These are phyloP conservation scores for Palythoa caribaeorum DNA, from an alignment of 92 coral and sea anemone genomes.

Conservation along the genomic window DNA sequence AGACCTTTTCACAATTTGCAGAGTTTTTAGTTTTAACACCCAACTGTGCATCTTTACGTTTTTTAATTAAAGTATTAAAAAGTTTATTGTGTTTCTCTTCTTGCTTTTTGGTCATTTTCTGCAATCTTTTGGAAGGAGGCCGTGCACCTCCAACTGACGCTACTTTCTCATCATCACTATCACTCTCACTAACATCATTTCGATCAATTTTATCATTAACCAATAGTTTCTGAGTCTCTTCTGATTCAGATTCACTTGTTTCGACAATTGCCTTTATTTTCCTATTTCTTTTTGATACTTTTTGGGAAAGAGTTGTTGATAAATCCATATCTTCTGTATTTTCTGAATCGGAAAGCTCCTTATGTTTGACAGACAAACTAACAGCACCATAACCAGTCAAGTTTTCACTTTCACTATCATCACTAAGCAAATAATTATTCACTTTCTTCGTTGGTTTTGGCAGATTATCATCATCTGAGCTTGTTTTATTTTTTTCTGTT, in stretches of 20 bases:
- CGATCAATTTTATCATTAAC: background rate
- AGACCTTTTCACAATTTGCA: background rate
- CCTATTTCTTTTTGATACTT: conserved; percentile 2
- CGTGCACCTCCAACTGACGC: background rate
- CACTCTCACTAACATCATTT: conserved; percentile 8
- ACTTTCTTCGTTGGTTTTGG: background rate
- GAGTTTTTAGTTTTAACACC: conserved; percentile 53
- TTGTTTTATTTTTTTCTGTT: background rate
- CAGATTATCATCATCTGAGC: background rate
- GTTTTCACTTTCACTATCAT: conserved; percentile 15
- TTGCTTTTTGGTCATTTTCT: conserved; percentile 52
- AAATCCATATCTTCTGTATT: conserved; percentile 17
- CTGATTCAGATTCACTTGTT: conserved; percentile 27
- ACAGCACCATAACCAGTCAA: background rate
- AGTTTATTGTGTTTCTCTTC: conserved; percentile 47
- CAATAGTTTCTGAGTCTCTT: background rate
- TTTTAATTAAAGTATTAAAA: conserved; percentile 60
- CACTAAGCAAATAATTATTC: conserved; percentile 1
- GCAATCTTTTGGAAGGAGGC: conserved; percentile 54
- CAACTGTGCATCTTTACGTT: conserved; percentile 60
- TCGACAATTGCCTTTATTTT: conserved; percentile 3
- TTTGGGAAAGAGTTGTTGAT: conserved; percentile 8
- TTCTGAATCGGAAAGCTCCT: background rate
- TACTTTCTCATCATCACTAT: background rate
- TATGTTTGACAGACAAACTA: background rate